phyloP scores from a whole-genome alignment of 2,113 vertebrate species.

The Entelurus aequoreus region DNA sequence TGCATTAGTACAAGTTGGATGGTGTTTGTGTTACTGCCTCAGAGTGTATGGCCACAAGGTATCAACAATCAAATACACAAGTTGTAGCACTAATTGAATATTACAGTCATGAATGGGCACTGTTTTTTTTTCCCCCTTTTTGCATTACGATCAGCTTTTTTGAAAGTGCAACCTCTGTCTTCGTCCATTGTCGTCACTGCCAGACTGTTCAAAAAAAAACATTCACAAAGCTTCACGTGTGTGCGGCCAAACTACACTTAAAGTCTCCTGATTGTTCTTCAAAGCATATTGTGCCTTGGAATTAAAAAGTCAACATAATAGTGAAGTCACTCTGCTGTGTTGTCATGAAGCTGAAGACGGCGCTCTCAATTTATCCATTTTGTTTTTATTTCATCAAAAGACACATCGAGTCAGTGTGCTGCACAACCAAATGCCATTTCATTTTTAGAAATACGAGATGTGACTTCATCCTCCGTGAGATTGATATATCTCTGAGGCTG shows the following conservation, averaged over 20 bases:
- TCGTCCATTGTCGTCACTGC: no score
- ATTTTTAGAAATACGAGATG: slow-evolving; percentile 36
- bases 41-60: neutral
- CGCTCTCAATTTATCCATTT: slow-evolving; percentile 70
- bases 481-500: slow-evolving; percentile 48
- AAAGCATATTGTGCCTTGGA: slow-evolving; percentile 54
- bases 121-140: neutral
- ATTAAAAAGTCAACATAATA: slow-evolving; percentile 42
- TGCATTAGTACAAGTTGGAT: neutral
- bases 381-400: slow-evolving; percentile 51
- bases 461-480: slow-evolving; percentile 21
- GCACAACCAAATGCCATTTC: slow-evolving; percentile 41
- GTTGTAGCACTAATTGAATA: no score
- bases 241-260: slow-evolving; percentile 13
- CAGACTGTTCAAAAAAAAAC: neutral
- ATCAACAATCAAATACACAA: no score
- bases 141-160: neutral
- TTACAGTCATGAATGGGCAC: no score
- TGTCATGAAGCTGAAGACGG: slow-evolving; percentile 32
- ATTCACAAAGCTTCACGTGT: slow-evolving; percentile 19
- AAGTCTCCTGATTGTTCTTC: slow-evolving; percentile 12
- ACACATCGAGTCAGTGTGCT: slow-evolving; percentile 63
- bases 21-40: slow-evolving; percentile 12
- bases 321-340: neutral
- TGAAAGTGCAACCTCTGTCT: neutral